These are phyloP conservation scores for Penaeus japonicus DNA, from an alignment of 1,140 invertebrate genomes.

Conservation along the genomic window DNA sequence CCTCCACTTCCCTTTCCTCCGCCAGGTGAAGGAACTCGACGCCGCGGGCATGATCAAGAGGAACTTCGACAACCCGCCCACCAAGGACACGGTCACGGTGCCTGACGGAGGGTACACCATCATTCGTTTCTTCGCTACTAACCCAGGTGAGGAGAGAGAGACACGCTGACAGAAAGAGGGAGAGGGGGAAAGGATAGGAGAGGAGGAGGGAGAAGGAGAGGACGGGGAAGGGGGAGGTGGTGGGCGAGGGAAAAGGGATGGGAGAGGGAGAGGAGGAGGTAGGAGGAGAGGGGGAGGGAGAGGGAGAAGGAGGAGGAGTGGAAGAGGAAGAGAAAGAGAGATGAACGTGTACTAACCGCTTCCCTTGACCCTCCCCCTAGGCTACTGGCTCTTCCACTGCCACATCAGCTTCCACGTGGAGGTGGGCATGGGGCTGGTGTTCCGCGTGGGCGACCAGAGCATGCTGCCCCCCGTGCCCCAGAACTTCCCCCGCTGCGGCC, in stretches of 20 bases:
- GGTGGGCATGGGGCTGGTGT: constrained; percentile 86
- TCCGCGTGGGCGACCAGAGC: constrained; percentile 73
- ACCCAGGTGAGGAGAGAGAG: constrained; percentile 74
- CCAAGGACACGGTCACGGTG: constrained; percentile 90
- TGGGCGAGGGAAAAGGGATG: background rate
- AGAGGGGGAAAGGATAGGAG: background rate
- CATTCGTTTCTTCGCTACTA: constrained; percentile 86
- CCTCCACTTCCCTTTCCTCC: background rate
- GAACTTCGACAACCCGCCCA: constrained; percentile 76
- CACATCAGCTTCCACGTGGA: constrained; percentile 91
- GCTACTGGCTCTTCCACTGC: constrained; percentile 91
- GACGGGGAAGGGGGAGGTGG: background rate
- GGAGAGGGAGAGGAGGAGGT: no score
- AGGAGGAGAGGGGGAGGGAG: background rate
- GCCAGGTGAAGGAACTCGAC: constrained; percentile 51
- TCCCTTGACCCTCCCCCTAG: constrained; percentile 64
- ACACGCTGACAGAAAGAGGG: background rate
- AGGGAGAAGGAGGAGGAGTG: background rate
- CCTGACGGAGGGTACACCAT: constrained; percentile 92
- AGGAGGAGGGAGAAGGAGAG: background rate
- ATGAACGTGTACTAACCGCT: background rate
- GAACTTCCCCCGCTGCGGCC: constrained; percentile 51
- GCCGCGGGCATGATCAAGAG: constrained; percentile 74
- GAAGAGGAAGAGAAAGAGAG: background rate
- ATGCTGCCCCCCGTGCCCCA: constrained; percentile 65